Base-by-base conservation (phyloP, 2,797 vertebrate species). In the Silurus aristotelis region DNA sequence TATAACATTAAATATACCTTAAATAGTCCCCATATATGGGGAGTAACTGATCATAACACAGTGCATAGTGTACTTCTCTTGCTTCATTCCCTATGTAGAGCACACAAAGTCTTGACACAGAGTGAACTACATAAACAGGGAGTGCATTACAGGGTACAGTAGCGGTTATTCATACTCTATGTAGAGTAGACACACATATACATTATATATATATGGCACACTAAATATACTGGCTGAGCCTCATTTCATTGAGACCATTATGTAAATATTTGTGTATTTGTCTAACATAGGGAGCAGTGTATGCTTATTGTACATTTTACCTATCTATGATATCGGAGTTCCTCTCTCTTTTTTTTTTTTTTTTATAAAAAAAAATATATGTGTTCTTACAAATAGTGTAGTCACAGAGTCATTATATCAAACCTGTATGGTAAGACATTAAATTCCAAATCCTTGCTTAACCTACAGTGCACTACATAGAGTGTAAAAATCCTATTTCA, bases 401-500 rank as follows among this genome's bases (percentile, higher is more conserved):
- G 52, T 73, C 48, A 55, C 0, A 55, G 48, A 25, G 73, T 2
- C n/a, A 31, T 25, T 31, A 58, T 58, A 27, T 58, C 73, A 76
- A 31, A 76, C 14, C 13, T 25, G 6, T 75, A 15, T 58, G 73
- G 55, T 76, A 76, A n/a, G 10, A n/a, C 10, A 43, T 1, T 25
- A 17, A 76, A 58, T 31, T 1, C 12, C 5, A 31, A 31, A 27
- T 56, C 73, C 17, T 31, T 22, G 12, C 75, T 60, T 13, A 13
- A 25, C 13, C 19, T 43, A 17, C 17, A 22, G 17, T 61, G 22
- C 25, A 64, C 71, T 76, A 75, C 43, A 43, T 46, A 31, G 67
- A 72, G 56, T 72, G 67, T 48, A 64, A 80, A 52, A 80, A 52
- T 8, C 63, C 61, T 1, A 80, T 52, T 27, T 80, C 61, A 80